Base-by-base conservation (phyloP, 2,888 invertebrate species). In the Ennomos quercinarius region DNA sequence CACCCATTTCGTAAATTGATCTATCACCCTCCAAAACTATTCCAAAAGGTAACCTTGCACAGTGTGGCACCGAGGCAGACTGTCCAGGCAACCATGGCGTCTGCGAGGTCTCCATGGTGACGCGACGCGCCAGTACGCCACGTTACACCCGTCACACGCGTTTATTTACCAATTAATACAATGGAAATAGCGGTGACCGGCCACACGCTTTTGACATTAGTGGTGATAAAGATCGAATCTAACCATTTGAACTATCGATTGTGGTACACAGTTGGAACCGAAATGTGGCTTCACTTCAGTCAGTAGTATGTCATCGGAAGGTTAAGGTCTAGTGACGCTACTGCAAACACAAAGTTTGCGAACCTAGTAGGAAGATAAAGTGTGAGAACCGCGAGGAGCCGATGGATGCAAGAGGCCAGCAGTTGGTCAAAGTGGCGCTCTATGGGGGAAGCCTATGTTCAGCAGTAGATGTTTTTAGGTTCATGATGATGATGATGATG, bases 161-260 rank as follows among this genome's bases (percentile, higher is more conserved):
- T 85, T 82, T 86, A 85, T 86, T 86, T 87, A 86, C 84, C 77
- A 83, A 84, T 83, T 77, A 83, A 73, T 74, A 72, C 75, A 77
- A 74, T 78, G 76, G 79, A 76, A 78, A 78, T 67, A 66, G 70
- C 69, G 66, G 75, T 73, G 74, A 72, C 64, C 50, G 73, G 73
- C 80, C 74, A 72, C 77, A 74, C 76, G 78, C 72, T 72, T 73
- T 72, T 71, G 67, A 72, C 71, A 66, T 69, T 68, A 63, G 48
- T 61, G 59, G 55, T 69, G 63, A 74, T 78, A 74, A 69, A 62
- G 68, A 72, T 70, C 64, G 49, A 59, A 52, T 53, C n/a, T n/a
- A n/a, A n/a, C n/a, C 50, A 61, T 48, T 62, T 44, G 61, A 39
- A 37, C 41, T 50, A 60, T 63, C 57, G 57, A 53, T 60, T 55